Evolutionary conservation across 2,888 invertebrate species (phyloP).

Genomic region (Mesoligia furuncula): DNA sequence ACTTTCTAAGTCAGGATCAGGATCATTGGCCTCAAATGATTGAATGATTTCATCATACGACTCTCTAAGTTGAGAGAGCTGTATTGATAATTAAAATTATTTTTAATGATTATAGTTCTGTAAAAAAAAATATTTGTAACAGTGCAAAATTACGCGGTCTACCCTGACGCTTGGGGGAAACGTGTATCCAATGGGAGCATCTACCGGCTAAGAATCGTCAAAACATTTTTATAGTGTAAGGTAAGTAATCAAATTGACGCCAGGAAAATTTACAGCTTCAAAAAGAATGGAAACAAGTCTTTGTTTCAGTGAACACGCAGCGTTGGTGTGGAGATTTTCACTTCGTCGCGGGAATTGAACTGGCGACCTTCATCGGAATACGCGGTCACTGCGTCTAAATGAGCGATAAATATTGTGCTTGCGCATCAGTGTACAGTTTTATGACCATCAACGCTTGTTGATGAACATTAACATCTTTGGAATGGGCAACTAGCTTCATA

Average conservation of each 20-base stretch:
- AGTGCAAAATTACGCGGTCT: too few relatives aligned
- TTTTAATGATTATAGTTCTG: background rate
- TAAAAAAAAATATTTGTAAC: too few relatives aligned
- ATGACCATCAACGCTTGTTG: too few relatives aligned
- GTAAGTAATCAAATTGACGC: background rate
- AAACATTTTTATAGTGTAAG: background rate
- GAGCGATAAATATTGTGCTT: constrained; percentile 46
- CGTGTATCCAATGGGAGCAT: too few relatives aligned
- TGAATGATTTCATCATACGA: too few relatives aligned
- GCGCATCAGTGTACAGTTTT: constrained; percentile 30
- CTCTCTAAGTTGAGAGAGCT: too few relatives aligned
- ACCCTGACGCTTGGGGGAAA: too few relatives aligned
- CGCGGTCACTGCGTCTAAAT: constrained; percentile 49
- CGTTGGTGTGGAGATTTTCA: constrained; percentile 34
- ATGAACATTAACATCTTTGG: too few relatives aligned
- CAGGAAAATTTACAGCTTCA: background rate
- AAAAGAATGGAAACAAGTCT: constrained; percentile 23
- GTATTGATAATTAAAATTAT: too few relatives aligned
- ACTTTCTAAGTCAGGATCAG: too few relatives aligned
- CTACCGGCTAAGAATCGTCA: background rate
- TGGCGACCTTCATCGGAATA: constrained; percentile 52
- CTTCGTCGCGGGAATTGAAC: constrained; percentile 52
- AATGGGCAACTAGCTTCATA: too few relatives aligned
- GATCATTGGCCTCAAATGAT: too few relatives aligned
- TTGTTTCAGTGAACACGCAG: constrained; percentile 47